These are phyloP conservation scores for Eospalax fontanierii DNA, from an alignment of 2,797 vertebrate genomes.

Conservation along the genomic window DNA sequence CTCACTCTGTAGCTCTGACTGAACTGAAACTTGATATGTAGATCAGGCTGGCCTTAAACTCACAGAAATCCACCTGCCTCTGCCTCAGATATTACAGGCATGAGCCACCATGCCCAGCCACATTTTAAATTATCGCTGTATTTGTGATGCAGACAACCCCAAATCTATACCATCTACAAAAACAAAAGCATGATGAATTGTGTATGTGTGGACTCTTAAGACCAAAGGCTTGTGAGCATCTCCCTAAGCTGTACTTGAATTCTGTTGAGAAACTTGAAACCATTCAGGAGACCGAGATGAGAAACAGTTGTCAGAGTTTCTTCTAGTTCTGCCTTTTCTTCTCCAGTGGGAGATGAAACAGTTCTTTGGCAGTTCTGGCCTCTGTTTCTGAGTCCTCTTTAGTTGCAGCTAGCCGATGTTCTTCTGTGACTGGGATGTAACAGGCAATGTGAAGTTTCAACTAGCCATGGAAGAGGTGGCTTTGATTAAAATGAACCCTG, in stretches of 20 bases:
- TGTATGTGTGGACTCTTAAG: neutral
- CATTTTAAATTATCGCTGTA: neutral
- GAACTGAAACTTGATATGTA: too few species aligned
- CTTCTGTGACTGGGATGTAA: neutral
- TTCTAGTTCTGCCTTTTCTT: slow-evolving; percentile 44
- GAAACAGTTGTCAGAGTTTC: neutral
- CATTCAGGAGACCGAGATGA: slow-evolving; percentile 2
- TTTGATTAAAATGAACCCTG: slow-evolving; percentile 83
- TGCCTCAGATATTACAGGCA: too few species aligned
- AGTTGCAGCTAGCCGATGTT: slow-evolving; percentile 53
- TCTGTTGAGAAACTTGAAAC: slow-evolving; percentile 41
- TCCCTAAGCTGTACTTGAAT: neutral
- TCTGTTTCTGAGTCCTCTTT: slow-evolving; percentile 60
- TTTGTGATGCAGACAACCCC: neutral
- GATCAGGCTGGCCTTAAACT: too few species aligned
- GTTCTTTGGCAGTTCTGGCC: neutral
- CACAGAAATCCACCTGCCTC: too few species aligned
- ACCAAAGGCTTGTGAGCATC: neutral
- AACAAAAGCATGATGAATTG: neutral
- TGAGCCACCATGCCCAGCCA: too few species aligned
- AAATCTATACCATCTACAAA: neutral
- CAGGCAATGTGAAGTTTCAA: slow-evolving; percentile 35
- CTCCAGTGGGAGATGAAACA: neutral
- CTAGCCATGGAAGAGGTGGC: slow-evolving; percentile 4
- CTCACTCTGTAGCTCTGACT: too few species aligned